These are phyloP conservation scores for Anthoscopus minutus DNA, from an alignment of 2,113 vertebrate species.

Conservation along the genomic window DNA sequence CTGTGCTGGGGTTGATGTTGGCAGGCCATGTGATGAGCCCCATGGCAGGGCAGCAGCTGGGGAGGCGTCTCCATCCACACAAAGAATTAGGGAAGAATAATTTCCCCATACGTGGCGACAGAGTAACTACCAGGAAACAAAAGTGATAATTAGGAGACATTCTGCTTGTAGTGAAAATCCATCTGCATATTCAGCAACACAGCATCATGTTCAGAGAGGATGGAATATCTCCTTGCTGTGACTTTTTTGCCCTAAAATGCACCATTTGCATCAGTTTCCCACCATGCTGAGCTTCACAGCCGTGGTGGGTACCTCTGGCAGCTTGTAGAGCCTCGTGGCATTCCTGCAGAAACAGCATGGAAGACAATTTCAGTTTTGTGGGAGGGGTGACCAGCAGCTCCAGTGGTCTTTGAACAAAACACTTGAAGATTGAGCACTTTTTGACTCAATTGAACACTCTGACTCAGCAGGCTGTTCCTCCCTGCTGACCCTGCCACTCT, in stretches of 20 bases:
- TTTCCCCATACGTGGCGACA: fast-evolving
- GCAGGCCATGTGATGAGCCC: neutral
- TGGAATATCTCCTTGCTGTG: neutral
- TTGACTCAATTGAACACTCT: neutral
- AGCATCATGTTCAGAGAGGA: neutral
- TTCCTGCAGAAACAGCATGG: neutral
- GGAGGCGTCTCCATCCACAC: neutral
- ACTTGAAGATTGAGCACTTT: neutral
- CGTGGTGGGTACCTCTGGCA: neutral
- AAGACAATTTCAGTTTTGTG: neutral
- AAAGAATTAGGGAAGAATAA: neutral
- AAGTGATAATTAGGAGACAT: neutral
- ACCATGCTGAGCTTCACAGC: fast-evolving
- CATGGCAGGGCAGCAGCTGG: neutral
- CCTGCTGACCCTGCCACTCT: neutral
- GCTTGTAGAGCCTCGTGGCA: too few species aligned
- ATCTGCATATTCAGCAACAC: neutral
- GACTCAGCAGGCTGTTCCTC: neutral
- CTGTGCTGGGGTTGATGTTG: neutral
- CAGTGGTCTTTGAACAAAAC: neutral
- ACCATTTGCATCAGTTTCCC: fast-evolving
- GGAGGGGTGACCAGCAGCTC: neutral
- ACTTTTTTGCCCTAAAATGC: neutral
- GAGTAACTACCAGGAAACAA: neutral
- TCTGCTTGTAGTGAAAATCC: neutral